These are phyloP conservation scores for Cremastinae sp. DNA, from an alignment of 2,888 invertebrate species.

Conservation along the genomic window DNA sequence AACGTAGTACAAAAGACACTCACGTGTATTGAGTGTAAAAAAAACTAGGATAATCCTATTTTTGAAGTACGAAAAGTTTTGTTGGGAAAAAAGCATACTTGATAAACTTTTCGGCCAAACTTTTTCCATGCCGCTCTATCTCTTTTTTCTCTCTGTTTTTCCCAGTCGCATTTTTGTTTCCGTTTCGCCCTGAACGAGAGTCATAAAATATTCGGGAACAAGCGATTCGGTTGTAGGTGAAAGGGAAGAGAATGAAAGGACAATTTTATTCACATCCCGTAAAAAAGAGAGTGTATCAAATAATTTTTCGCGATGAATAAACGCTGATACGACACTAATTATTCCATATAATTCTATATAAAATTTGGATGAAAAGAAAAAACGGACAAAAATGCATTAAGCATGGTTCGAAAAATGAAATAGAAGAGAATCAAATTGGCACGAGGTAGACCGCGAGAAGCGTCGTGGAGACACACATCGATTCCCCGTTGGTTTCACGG, in stretches of 20 bases:
- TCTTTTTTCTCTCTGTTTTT: no score
- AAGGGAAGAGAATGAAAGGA: background rate
- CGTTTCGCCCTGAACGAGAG: background rate
- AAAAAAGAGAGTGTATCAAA: background rate
- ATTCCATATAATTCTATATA: no score
- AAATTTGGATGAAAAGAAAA: no score
- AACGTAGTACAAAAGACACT: background rate
- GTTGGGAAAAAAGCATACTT: conserved; percentile 1
- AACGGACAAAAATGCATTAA: no score
- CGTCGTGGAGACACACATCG: conserved; percentile 14
- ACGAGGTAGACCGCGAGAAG: no score
- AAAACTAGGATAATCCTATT: conserved; percentile 36
- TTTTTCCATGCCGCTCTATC: conserved; percentile 13
- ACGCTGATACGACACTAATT: no score
- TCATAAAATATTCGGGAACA: conserved; percentile 45
- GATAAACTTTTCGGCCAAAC: conserved; percentile 25
- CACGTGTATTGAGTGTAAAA: conserved; percentile 6
- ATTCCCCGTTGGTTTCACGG: conserved; percentile 38
- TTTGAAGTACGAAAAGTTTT: conserved; percentile 23
- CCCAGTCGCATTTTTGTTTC: background rate
- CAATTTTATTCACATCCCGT: background rate
- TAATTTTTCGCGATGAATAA: background rate
- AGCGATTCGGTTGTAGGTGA: conserved; percentile 23
- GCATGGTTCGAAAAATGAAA: no score
- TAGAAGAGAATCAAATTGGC: no score